These are phyloP conservation scores for Carcharodon carcharias DNA, from an alignment of 2,797 vertebrate species.

Conservation along the genomic window DNA sequence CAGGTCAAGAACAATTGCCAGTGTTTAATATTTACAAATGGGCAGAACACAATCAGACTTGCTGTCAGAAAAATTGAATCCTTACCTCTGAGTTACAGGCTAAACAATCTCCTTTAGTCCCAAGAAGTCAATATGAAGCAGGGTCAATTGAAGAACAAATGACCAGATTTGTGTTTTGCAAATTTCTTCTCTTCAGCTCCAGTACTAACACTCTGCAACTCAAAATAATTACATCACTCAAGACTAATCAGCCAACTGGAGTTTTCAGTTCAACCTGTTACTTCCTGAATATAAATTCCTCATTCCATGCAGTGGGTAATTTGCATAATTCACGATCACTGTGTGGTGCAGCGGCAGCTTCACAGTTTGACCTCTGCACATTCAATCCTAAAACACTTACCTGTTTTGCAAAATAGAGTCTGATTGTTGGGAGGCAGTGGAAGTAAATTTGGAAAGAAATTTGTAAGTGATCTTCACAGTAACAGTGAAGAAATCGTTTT, in stretches of 20 bases:
- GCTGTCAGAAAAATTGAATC: not conserved
- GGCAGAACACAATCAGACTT: not conserved
- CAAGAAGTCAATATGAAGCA: not conserved
- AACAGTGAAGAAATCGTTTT: not conserved
- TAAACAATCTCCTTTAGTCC: not conserved
- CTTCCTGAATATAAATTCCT: not conserved
- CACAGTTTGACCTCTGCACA: not conserved
- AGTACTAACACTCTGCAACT: not conserved
- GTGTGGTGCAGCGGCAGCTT: not conserved
- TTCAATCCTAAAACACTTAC: not conserved
- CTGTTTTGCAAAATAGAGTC: no score
- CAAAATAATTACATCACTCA: not conserved
- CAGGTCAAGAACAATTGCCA: not conserved
- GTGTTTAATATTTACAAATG: not conserved
- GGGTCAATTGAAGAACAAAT: not conserved
- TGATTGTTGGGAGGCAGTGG: not conserved
- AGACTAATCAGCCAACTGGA: not conserved
- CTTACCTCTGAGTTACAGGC: not conserved
- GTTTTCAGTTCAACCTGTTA: conserved; percentile 30
- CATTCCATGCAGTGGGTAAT: not conserved
- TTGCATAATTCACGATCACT: not conserved
- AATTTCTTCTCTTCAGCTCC: not conserved
- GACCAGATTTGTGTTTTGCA: not conserved
- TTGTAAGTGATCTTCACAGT: not conserved
- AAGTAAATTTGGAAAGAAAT: not conserved